Base-by-base conservation (phyloP, 2,797 vertebrate species). In the Acanthurus leucopareius region DNA sequence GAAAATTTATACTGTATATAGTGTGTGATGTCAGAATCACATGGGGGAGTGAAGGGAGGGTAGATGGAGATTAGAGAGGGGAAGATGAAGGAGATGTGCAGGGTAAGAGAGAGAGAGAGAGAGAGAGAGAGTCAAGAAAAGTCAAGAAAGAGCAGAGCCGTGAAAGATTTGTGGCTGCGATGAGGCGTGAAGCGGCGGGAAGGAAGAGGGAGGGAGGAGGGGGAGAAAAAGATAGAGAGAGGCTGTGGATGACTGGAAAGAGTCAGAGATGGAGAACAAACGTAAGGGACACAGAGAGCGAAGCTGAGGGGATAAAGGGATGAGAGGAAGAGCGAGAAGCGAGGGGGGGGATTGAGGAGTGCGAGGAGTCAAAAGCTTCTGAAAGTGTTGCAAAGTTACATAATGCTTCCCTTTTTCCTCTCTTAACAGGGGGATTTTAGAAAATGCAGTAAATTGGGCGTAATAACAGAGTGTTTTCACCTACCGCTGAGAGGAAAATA, bases 151-250 rank as follows among this genome's bases (percentile, higher is more conserved):
- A 79, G 77, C 53, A 38, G 47, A 69, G 70, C 79, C 25, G 47
- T 77, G 77, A 81, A 69, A 83, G 88, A 86, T 85, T 70, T 77
- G 82, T 73, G 79, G 67, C 64, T 0, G 2, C 82, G 53, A 73
- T 63, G 77, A 90, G 75, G 78, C 64, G 32, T 75, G 66, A 77
- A 59, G 78, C 73, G 35, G 14, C 10, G 9, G 45, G 3, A 17
- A 59, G 70, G 38, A 48, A 40, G 6, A 25, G 17, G 52, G 19
- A 42, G 45, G 63, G n/a, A n/a, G 10, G 44, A 38, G 60, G 4
- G 28, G 22, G 42, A 28, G 42, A 53, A 49, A 7, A 62, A 22
- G 60, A 49, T 0, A 14, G 48, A 60, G 79, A 60, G 40, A 63
- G 11, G 60, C 35, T n/a, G 48, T 69, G 16, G 25, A 28, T 35